These are phyloP conservation scores for Sparidentex hasta DNA, from an alignment of 2,797 vertebrate species.

Conservation along the genomic window DNA sequence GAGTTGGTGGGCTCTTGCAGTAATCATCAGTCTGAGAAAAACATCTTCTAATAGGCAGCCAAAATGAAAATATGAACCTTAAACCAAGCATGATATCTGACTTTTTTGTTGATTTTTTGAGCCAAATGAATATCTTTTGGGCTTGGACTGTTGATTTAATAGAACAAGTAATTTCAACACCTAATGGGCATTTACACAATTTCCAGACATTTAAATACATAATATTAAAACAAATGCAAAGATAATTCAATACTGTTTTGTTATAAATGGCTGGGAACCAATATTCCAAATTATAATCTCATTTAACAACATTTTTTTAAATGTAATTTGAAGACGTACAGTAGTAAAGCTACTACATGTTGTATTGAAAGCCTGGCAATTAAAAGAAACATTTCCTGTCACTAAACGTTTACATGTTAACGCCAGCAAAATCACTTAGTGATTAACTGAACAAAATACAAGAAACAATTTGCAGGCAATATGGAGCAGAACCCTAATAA, in stretches of 20 bases:
- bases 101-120: background rate
- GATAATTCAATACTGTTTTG: no score
- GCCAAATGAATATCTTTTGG: no score
- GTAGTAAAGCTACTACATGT: background rate
- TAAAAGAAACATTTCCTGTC: background rate
- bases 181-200: background rate
- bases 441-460: background rate
- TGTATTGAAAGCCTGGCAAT: no score
- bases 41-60: no score
- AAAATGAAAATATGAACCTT: no score
- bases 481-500: background rate
- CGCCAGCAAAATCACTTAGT: background rate
- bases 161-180: background rate
- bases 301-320: background rate
- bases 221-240: background rate
- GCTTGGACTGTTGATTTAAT: background rate
- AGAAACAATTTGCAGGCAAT: background rate
- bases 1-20: no score
- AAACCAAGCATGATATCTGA: no score
- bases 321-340: no score
- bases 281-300: background rate
- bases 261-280: background rate
- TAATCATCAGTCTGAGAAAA: no score
- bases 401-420: background rate
- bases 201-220: background rate